Conservation (phyloP, 2,888 invertebrate genomes). For the Mythimna albipuncta region DNA sequence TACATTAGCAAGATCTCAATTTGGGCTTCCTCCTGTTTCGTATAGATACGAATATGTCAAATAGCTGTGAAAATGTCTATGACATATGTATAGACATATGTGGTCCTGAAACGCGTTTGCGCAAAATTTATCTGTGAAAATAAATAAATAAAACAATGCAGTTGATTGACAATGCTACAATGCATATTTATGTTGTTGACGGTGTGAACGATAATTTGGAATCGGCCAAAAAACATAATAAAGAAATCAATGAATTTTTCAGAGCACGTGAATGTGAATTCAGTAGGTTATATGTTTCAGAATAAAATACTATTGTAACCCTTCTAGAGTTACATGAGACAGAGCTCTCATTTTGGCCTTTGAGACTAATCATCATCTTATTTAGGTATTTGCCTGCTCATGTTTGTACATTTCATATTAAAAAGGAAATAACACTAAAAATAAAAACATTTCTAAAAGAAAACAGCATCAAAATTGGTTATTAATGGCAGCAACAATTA, state of each 20-base stretch:
- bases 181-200: slow-evolving; percentile 36
- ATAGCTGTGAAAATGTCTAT: not conserved
- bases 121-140: not conserved
- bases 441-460: too few relatives aligned
- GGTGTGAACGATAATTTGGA: slow-evolving; percentile 23
- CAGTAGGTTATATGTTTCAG: not conserved
- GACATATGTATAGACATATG: not conserved
- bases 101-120: not conserved
- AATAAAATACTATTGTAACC: not conserved
- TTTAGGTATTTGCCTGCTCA: too few relatives aligned
- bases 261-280: slow-evolving; percentile 1
- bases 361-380: too few relatives aligned
- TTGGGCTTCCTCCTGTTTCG: not conserved
- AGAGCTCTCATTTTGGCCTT: too few relatives aligned
- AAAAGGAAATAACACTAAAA: too few relatives aligned
- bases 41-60: not conserved
- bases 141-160: slow-evolving; percentile 38
- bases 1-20: not conserved
- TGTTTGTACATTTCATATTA: too few relatives aligned
- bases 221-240: slow-evolving; percentile 5
- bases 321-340: too few relatives aligned
- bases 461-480: too few relatives aligned
- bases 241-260: slow-evolving; percentile 22
- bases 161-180: slow-evolving; percentile 38
- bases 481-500: too few relatives aligned